These are phyloP conservation scores for Peromyscus californicus DNA, from an alignment of 2,113 vertebrate genomes.

Conservation along the genomic window DNA sequence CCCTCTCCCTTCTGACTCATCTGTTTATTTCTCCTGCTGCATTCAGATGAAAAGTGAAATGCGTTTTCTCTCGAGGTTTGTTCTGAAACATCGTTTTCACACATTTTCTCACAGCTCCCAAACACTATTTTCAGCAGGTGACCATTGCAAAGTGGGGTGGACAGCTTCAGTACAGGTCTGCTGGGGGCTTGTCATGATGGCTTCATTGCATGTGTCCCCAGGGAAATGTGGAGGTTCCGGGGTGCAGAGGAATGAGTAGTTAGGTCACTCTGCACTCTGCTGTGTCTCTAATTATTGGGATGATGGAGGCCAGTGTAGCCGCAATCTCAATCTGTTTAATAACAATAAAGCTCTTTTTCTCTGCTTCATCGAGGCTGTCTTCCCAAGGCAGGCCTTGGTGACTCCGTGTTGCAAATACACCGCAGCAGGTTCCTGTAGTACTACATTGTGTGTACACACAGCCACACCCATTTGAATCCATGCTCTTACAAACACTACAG, in stretches of 20 bases:
- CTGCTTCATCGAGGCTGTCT: neutral
- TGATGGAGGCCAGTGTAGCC: neutral
- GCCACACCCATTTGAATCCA: neutral
- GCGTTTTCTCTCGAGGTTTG: neutral
- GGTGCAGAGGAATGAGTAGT: neutral
- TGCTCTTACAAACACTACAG: neutral
- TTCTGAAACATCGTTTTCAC: neutral
- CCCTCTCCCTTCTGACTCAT: neutral
- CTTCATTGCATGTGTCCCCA: rapidly evolving
- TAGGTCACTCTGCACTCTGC: neutral
- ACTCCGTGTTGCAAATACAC: neutral
- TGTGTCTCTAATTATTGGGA: neutral
- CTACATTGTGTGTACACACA: neutral
- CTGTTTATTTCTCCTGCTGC: neutral
- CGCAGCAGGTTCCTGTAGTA: neutral
- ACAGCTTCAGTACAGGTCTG: neutral
- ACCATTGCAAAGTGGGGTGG: neutral
- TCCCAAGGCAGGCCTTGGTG: neutral
- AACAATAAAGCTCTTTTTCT: neutral
- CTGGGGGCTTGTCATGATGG: too few species aligned
- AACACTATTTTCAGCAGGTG: neutral
- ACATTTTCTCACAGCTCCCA: neutral
- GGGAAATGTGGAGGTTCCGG: neutral
- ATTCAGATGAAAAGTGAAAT: conserved; percentile 68
- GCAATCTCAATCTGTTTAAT: neutral